phyloP scores from a whole-genome alignment of 2,113 vertebrate species.

The Struthio camelus region DNA sequence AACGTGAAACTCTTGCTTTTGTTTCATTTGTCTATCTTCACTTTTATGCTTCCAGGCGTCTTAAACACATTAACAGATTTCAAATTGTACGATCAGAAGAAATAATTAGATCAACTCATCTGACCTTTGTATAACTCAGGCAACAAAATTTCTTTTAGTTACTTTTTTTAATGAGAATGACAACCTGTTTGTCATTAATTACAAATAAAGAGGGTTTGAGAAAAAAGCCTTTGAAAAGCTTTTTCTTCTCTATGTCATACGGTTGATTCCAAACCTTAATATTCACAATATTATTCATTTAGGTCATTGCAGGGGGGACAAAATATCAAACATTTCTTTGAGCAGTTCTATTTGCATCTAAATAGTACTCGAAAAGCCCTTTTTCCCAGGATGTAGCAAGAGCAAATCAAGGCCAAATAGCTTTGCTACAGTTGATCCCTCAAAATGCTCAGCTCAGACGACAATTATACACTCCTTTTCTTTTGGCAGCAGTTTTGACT shows the following conservation, averaged over 20 bases:
- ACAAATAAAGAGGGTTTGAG: neutral
- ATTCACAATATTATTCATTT: neutral
- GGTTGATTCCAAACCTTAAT: neutral
- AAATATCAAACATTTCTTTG: neutral
- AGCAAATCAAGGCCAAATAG: neutral
- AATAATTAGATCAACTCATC: neutral
- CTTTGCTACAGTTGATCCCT: neutral
- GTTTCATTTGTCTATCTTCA: neutral
- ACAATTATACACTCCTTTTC: neutral
- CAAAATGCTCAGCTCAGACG: neutral
- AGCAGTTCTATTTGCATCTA: neutral
- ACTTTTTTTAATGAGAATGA: neutral
- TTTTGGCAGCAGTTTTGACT: neutral
- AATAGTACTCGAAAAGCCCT: accelerated
- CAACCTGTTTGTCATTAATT: neutral
- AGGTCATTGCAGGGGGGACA: neutral
- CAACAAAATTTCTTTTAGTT: neutral
- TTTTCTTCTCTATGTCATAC: neutral
- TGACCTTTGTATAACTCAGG: neutral
- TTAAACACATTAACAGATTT: neutral
- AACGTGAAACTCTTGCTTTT: neutral
- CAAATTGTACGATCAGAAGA: neutral
- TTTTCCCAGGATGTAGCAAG: neutral
- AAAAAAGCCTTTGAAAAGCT: neutral
- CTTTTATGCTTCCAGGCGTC: neutral